Conservation (phyloP, 2,797 vertebrate genomes). For the Jordanella pulchra region DNA sequence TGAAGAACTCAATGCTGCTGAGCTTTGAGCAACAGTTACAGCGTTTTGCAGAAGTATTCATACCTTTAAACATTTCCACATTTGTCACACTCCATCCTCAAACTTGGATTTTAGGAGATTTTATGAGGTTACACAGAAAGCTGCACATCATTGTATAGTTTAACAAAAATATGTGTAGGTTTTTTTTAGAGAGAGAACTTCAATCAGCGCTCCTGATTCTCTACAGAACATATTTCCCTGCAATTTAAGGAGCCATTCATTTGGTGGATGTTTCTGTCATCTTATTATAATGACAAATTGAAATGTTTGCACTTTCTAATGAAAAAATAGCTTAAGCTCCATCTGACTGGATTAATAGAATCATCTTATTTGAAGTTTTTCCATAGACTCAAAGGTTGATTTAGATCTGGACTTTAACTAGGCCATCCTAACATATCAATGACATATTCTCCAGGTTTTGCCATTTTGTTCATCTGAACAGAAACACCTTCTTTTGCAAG, state of each 20-base stretch:
- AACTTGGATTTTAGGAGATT: not conserved
- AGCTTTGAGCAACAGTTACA: constrained; percentile 19
- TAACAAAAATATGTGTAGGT: not conserved
- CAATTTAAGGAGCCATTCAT: not conserved
- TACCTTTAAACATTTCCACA: not conserved
- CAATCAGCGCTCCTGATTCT: not conserved
- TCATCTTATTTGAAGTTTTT: not conserved
- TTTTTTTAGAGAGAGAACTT: too few species aligned
- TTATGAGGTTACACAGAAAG: not conserved
- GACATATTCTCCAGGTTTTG: too few species aligned
- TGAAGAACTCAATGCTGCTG: constrained; percentile 39
- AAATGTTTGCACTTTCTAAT: not conserved
- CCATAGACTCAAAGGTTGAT: not conserved
- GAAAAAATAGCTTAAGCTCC: not conserved
- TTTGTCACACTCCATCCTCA: not conserved
- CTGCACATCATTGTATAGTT: not conserved
- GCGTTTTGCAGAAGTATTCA: not conserved
- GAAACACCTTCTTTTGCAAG: not conserved
- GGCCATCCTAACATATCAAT: not conserved
- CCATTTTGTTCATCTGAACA: not conserved
- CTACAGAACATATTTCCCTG: not conserved
- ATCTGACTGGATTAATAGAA: not conserved
- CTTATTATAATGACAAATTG: not conserved
- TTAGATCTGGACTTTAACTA: not conserved
- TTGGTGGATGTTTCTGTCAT: not conserved